These are phyloP conservation scores for Physocephala rufipes DNA, from an alignment of 2,888 invertebrate genomes.

Conservation along the genomic window DNA sequence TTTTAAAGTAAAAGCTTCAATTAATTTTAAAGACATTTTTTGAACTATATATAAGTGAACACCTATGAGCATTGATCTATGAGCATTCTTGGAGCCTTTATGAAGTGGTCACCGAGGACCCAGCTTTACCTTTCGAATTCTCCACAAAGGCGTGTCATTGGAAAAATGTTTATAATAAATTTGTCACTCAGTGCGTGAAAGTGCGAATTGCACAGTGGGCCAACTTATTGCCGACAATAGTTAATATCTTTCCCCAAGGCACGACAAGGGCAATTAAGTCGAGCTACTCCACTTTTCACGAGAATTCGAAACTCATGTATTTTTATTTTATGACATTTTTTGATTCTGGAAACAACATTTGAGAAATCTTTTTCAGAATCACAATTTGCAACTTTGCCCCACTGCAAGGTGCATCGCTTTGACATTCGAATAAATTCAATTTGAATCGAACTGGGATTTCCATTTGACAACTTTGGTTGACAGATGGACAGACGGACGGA, in stretches of 20 bases:
- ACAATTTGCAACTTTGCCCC: neutral
- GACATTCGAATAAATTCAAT: constrained; percentile 50
- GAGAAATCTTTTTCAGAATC: too few relatives aligned
- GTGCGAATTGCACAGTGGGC: constrained; percentile 23
- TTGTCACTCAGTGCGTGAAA: constrained; percentile 29
- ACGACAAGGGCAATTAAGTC: too few relatives aligned
- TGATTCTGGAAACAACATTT: too few relatives aligned
- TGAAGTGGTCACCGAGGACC: neutral
- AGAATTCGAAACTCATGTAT: too few relatives aligned
- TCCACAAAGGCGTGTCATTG: neutral
- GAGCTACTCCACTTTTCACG: too few relatives aligned
- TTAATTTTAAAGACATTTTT: too few relatives aligned
- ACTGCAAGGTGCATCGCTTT: constrained; percentile 22
- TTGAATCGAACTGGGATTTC: constrained; percentile 55
- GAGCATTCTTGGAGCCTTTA: neutral
- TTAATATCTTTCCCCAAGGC: too few relatives aligned
- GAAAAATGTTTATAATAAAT: constrained; percentile 31
- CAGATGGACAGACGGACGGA: constrained; percentile 45
- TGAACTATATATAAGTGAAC: too few relatives aligned
- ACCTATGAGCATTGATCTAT: too few relatives aligned
- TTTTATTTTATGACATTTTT: too few relatives aligned
- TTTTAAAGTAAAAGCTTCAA: too few relatives aligned
- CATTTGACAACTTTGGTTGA: constrained; percentile 53
- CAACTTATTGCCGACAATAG: neutral
- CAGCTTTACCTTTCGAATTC: too few relatives aligned